Conservation (phyloP, 2,888 invertebrate species). For the Caenorhabditis panamensis region DNA sequence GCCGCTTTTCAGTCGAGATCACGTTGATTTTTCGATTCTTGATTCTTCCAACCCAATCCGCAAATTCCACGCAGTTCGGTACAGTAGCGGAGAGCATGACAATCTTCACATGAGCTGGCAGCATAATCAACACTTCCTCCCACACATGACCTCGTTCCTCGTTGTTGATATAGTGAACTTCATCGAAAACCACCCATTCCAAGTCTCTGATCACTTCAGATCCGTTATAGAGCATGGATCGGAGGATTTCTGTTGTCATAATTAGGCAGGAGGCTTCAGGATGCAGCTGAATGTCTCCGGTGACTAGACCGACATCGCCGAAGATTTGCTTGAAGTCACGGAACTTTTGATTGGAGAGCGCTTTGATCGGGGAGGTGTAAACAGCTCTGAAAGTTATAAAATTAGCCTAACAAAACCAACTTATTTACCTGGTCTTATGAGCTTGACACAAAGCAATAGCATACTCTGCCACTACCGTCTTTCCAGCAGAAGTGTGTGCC, state of each 20-base stretch:
- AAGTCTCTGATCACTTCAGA: slow-evolving; percentile 95
- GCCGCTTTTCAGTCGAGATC: slow-evolving; percentile 92
- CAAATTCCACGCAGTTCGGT: slow-evolving; percentile 96
- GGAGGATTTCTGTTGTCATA: slow-evolving; percentile 98
- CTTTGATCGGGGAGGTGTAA: slow-evolving; percentile 99
- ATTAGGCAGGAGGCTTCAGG: slow-evolving; percentile 94
- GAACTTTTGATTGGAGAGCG: slow-evolving; percentile 98
- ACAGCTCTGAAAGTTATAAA: slow-evolving; percentile 84
- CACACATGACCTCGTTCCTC: slow-evolving; percentile 97
- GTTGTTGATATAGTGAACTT: slow-evolving; percentile 99
- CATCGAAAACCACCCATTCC: slow-evolving; percentile 99
- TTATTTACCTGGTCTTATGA: slow-evolving; percentile 78
- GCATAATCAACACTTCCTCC: slow-evolving; percentile 95
- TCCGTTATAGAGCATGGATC: slow-evolving; percentile 93
- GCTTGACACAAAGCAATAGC: slow-evolving; percentile 95
- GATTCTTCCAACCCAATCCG: slow-evolving; percentile 85
- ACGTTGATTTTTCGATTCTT: slow-evolving; percentile 91
- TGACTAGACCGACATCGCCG: slow-evolving; percentile 93
- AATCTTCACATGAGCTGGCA: slow-evolving; percentile 95
- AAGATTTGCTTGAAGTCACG: slow-evolving; percentile 94
- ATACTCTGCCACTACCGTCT: slow-evolving; percentile 99
- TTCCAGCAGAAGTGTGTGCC: slow-evolving; percentile 96
- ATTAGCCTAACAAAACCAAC: too few species aligned
- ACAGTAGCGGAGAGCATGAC: slow-evolving; percentile 98
- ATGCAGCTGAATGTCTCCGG: slow-evolving; percentile 96